Evolutionary conservation across 2,797 vertebrate species (phyloP), one percentile per base, ranked within the genome.

Genomic region (Protosalanx chinensis): DNA sequence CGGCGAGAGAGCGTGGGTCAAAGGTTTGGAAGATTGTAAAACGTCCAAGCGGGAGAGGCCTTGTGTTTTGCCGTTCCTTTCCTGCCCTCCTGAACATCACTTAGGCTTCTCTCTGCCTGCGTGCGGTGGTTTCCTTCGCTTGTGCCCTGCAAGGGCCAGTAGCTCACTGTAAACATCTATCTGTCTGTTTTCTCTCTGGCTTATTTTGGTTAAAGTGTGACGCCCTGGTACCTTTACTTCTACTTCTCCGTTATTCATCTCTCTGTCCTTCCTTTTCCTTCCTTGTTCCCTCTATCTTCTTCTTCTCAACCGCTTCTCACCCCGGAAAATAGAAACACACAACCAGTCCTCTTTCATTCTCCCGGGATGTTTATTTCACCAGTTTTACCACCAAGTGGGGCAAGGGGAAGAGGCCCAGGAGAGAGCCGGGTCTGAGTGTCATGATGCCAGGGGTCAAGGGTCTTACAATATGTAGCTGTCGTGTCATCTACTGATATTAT

Each of bases 41-140:
- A 71, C 88, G 77, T 83, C 71, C 1, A 8, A 46, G 41, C 2
- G 78, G 67, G 71, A 76, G 88, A 29, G 32, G 20, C 46, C 41
- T 72, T 62, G 4, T 80, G 88, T 90, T 92, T 91, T 88, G 89
- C 90, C 86, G 90, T 79, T 58, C 85, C 79, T 79, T 76, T 80
- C 74, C 68, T 79, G 23, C 66, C 66, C 74, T 72, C 72, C 83
- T 77, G 84, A 81, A 72, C 76, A 70, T 61, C 27, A 46, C 8
- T 46, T 12, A 46, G 41, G 41, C 10, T 46, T 46, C 41, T 10
- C 41, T 46, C 41, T 46, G 41, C 41, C 41, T 12, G 41, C 41
- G 3, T 3, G 41, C 41, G 41, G 8, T 41, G 37, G 37, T 41
- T 12, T 10, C 37, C 37, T 41, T 3, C 10, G 8, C 23, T 30